phyloP scores from a whole-genome alignment of 2,888 invertebrate species.

The Hofmannophila pseudospretella region DNA sequence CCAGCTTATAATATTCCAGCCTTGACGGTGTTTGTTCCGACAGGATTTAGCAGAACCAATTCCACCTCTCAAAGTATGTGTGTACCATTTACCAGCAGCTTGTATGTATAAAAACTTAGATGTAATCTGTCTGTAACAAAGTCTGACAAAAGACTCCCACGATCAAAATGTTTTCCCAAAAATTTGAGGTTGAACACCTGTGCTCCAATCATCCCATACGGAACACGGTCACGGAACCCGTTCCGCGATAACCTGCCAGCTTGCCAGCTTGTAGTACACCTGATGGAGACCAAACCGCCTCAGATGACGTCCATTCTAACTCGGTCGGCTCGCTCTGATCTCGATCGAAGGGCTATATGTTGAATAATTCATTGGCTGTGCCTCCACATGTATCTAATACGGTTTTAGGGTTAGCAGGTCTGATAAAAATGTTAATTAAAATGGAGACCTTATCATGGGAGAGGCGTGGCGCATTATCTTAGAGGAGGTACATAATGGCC shows the following conservation, averaged over 20 bases:
- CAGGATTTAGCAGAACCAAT: too few relatives aligned
- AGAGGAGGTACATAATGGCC: too few relatives aligned
- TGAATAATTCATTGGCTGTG: slow-evolving; percentile 26
- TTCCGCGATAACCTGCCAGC: slow-evolving; percentile 13
- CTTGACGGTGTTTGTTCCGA: too few relatives aligned
- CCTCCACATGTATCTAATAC: slow-evolving; percentile 22
- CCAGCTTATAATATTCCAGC: too few relatives aligned
- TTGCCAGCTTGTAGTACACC: not conserved
- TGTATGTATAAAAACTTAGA: too few relatives aligned
- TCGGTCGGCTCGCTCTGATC: slow-evolving; percentile 14
- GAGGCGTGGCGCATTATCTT: too few relatives aligned
- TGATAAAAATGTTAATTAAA: slow-evolving; percentile 6
- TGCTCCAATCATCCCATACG: slow-evolving; percentile 10
- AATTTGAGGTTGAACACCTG: slow-evolving; percentile 15
- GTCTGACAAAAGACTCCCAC: not conserved
- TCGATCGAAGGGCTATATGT: slow-evolving; percentile 19
- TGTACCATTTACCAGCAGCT: too few relatives aligned
- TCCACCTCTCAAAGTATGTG: too few relatives aligned
- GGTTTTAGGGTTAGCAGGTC: slow-evolving; percentile 27
- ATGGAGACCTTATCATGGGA: not conserved
- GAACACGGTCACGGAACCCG: slow-evolving; percentile 25
- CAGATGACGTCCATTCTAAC: slow-evolving; percentile 6
- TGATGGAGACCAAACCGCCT: not conserved
- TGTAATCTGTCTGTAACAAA: too few relatives aligned
- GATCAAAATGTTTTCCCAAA: slow-evolving; percentile 5